Conservation (phyloP, 1,140 invertebrate genomes). For the Drusus annulatus region DNA sequence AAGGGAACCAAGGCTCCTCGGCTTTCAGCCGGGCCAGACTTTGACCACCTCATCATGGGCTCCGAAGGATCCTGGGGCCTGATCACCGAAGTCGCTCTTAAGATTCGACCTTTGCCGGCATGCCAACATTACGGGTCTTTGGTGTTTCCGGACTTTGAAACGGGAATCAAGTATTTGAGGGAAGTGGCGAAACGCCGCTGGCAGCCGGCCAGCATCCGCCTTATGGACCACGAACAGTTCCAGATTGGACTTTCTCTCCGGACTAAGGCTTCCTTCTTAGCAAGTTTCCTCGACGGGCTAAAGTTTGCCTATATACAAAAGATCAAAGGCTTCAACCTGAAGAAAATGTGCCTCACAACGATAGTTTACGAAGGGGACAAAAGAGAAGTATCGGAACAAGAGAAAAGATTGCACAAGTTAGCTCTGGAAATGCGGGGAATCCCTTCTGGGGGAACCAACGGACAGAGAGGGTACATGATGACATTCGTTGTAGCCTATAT, state of each 20-base stretch:
- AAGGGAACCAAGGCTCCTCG: constrained; percentile 75
- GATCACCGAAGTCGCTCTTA: constrained; percentile 80
- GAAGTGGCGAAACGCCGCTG: constrained; percentile 72
- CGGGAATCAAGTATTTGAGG: constrained; percentile 77
- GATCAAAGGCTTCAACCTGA: constrained; percentile 77
- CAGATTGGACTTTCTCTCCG: constrained; percentile 79
- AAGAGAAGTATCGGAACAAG: constrained; percentile 74
- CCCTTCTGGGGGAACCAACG: constrained; percentile 79
- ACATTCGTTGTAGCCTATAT: constrained; percentile 86
- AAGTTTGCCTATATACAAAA: constrained; percentile 80
- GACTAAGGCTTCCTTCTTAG: constrained; percentile 70
- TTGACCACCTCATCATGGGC: constrained; percentile 81
- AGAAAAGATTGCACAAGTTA: constrained; percentile 77
- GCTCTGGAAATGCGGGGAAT: constrained; percentile 70
- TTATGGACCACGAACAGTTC: constrained; percentile 85
- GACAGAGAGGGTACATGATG: constrained; percentile 80
- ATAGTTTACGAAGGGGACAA: constrained; percentile 78
- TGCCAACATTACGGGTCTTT: constrained; percentile 79
- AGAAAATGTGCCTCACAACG: constrained; percentile 78
- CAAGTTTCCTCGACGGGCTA: constrained; percentile 71
- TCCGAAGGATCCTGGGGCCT: constrained; percentile 83
- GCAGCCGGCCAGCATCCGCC: constrained; percentile 80
- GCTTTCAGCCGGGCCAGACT: constrained; percentile 80
- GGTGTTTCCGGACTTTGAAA: constrained; percentile 79
- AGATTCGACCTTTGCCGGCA: constrained; percentile 78